Conservation (phyloP, 2,888 invertebrate species). For the Esperia sulphurella region DNA sequence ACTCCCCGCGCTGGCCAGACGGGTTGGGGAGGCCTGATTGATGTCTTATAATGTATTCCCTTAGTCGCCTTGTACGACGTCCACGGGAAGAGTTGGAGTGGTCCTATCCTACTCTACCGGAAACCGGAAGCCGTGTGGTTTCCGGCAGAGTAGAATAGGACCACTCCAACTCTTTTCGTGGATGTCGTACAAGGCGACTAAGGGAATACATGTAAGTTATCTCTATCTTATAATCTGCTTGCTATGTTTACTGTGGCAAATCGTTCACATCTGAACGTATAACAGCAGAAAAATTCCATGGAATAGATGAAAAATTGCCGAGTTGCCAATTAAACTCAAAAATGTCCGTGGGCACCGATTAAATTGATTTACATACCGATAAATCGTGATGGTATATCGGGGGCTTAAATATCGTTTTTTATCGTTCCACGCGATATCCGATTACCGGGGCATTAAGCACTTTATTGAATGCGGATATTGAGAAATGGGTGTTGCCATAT, state of each 20-base stretch:
- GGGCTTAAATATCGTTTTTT: constrained; percentile 35
- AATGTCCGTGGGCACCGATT: constrained; percentile 72
- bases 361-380: constrained; percentile 78
- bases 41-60: no score
- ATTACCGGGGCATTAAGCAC: constrained; percentile 27
- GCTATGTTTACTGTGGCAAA: background rate
- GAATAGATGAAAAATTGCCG: constrained; percentile 60
- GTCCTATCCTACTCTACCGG: no score
- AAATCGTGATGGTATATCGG: constrained; percentile 47
- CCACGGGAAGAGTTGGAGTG: no score
- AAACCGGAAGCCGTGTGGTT: no score
- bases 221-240: background rate
- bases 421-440: constrained; percentile 26
- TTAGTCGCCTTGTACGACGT: no score
- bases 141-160: no score
- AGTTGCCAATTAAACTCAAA: constrained; percentile 75
- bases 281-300: constrained; percentile 28
- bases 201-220: no score
- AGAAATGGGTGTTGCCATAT: background rate
- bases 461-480: constrained; percentile 25
- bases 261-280: constrained; percentile 7
- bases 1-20: no score
- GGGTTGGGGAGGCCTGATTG: no score
- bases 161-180: no score
- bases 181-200: no score